phyloP scores from a whole-genome alignment of 2,888 invertebrate species.

The Hirtodrosophila duncani region DNA sequence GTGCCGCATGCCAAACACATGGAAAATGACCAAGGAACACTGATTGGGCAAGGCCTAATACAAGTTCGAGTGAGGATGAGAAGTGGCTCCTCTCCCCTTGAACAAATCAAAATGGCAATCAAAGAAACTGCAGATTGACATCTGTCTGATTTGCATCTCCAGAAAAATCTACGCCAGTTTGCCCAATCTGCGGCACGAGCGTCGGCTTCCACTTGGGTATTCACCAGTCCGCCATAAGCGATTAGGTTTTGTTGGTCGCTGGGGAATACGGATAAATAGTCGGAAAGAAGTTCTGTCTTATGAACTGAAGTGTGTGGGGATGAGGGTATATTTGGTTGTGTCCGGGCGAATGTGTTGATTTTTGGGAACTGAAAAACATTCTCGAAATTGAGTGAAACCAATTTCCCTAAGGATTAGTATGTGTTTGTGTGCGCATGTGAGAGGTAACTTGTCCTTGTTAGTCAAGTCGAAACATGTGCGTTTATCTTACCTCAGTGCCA shows the following conservation, averaged over 20 bases:
- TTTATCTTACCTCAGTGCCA: constrained; percentile 32
- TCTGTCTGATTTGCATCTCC: constrained; percentile 62
- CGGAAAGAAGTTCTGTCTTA: constrained; percentile 1
- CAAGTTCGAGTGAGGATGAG: too few species aligned
- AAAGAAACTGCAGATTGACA: constrained; percentile 63
- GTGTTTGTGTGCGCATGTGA: constrained; percentile 13
- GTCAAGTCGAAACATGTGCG: constrained; percentile 32
- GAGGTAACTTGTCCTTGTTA: constrained; percentile 40
- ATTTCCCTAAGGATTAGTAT: constrained; percentile 61
- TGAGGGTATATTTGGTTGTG: constrained; percentile 23
- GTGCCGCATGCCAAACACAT: background rate
- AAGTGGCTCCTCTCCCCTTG: too few species aligned
- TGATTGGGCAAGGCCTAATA: too few species aligned
- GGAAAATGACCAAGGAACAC: too few species aligned
- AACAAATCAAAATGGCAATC: constrained; percentile 58
- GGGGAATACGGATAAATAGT: constrained; percentile 36
- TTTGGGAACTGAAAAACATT: constrained; percentile 50
- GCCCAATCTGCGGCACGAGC: constrained; percentile 41
- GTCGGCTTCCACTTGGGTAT: constrained; percentile 52
- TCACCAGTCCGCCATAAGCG: constrained; percentile 63
- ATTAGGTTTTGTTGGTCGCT: constrained; percentile 70
- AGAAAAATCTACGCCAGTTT: constrained; percentile 10
- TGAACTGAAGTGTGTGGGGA: background rate
- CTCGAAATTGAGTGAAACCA: constrained; percentile 68
- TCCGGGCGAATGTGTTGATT: constrained; percentile 49